Conservation (phyloP, 37 sponge, comb jelly and placozoan species). For the Trichoplax adhaerens region DNA sequence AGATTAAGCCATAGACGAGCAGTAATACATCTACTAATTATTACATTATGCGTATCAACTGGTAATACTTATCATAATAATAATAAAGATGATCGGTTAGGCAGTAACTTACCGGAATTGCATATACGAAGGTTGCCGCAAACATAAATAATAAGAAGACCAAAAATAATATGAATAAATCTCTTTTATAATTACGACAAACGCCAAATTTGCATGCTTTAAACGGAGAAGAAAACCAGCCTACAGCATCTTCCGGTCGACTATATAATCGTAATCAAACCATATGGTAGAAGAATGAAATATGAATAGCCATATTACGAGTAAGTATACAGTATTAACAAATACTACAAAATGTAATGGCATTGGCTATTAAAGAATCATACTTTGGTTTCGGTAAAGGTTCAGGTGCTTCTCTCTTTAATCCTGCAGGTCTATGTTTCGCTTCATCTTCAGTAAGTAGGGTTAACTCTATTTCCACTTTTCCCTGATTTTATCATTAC, state of each 20-base stretch:
- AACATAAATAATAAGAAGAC: constrained; percentile 4
- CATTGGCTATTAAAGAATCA: neutral
- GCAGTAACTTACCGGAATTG: constrained; percentile 8
- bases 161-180: constrained; percentile 1
- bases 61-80: no score
- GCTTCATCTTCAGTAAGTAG: constrained; percentile 12
- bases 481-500: constrained; percentile 3
- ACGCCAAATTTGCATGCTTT: constrained; percentile 8
- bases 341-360: neutral
- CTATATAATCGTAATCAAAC: neutral
- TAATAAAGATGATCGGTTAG: no score
- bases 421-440: constrained; percentile 7
- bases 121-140: constrained; percentile 2
- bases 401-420: constrained; percentile 3
- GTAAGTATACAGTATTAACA: no score
- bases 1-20: no score
- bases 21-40: no score
- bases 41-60: no score
- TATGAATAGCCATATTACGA: neutral
- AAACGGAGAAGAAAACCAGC: constrained; percentile 3
- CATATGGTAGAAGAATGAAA: neutral
- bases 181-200: constrained; percentile 11
- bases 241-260: constrained; percentile 7
- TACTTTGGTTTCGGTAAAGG: constrained; percentile 6
- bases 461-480: constrained; percentile 14